Evolutionary conservation across 2,113 vertebrate genomes (phyloP), one percentile per base, ranked within the genome.

Genomic region (Caranx melampygus): DNA sequence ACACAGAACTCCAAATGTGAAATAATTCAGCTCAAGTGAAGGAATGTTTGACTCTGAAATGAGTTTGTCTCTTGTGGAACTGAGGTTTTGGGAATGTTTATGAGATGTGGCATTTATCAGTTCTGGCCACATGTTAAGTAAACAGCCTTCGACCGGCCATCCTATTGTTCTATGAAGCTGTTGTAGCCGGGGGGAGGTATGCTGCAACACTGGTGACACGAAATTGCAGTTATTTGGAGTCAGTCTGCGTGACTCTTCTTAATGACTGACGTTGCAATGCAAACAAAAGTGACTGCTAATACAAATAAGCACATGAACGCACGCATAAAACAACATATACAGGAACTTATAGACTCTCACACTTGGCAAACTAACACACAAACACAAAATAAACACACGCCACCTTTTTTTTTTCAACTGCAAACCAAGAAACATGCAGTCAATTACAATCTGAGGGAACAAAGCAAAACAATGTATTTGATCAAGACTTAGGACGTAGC

Each of bases 221-320:
- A 84, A 81, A 85, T 81, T 78, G 79, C 69, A 66, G 74, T 69
- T 61, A 88, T 89, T 88, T 83, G 45, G 75, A 79, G 75, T 82
- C 61, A 69, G 58, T 78, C 74, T 87, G 70, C n/a, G 7, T 82
- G 82, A 86, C 81, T 85, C 33, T 65, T 26, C 40, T 10, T 31
- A 12, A 72, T 79, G 72, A 75, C 68, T 81, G 88, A 66, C 72
- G 80, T 34, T 79, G 75, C 47, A 70, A 59, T 74, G 72, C 75
- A 89, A 91, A 78, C 88, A 89, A 72, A 16, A 47, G 64, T 72
- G 64, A 83, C 13, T 75, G 68, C 62, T 87, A 87, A 84, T 54
- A 62, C 72, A 87, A 80, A 70, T 40, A 90, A 84, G 67, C 57
- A 77, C 34, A 69, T 59, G 82, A 44, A 77, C 49, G 49, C 42